Percentiles rank a stretch among this genome's conserved stretches.
Conservation (phyloP, 1,140 invertebrate genomes). For the Episyrphus balteatus region DNA sequence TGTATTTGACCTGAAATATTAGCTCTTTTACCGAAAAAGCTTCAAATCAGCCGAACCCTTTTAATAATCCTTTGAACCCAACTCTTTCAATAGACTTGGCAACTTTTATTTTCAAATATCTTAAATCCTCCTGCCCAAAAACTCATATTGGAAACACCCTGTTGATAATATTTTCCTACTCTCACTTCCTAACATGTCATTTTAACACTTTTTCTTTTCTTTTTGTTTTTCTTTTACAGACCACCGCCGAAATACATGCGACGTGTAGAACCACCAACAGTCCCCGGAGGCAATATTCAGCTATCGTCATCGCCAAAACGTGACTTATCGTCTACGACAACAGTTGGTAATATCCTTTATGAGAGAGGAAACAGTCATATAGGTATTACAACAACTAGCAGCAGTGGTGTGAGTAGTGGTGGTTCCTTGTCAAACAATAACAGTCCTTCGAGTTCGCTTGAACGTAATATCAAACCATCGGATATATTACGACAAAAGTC, state of each 20-base stretch:
- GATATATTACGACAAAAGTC: constrained; percentile 34
- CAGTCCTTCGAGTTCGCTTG: constrained; percentile 31
- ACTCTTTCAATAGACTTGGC: too few relatives aligned
- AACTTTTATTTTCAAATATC: too few relatives aligned
- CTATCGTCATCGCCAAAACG: constrained; percentile 31
- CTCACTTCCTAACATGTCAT: constrained; percentile 4
- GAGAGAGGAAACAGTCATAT: too few relatives aligned
- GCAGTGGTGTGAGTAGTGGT: constrained; percentile 22
- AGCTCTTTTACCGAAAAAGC: too few relatives aligned
- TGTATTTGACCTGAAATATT: too few relatives aligned
- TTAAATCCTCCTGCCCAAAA: too few relatives aligned
- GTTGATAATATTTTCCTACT: background rate
- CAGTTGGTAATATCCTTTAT: too few relatives aligned
- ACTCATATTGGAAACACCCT: background rate
- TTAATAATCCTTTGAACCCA: too few relatives aligned
- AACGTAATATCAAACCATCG: constrained; percentile 35
- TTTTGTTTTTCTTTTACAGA: constrained; percentile 28
- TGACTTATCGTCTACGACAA: constrained; percentile 10
- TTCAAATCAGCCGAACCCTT: too few relatives aligned
- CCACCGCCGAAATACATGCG: constrained; percentile 51
- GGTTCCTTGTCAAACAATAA: constrained; percentile 17
- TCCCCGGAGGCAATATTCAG: constrained; percentile 29
- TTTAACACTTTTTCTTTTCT: background rate
- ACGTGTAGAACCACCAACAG: constrained; percentile 43
- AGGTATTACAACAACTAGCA: constrained; percentile 11